These are phyloP conservation scores for Drosophila conformis DNA, from an alignment of 2,888 invertebrate genomes.

Conservation along the genomic window DNA sequence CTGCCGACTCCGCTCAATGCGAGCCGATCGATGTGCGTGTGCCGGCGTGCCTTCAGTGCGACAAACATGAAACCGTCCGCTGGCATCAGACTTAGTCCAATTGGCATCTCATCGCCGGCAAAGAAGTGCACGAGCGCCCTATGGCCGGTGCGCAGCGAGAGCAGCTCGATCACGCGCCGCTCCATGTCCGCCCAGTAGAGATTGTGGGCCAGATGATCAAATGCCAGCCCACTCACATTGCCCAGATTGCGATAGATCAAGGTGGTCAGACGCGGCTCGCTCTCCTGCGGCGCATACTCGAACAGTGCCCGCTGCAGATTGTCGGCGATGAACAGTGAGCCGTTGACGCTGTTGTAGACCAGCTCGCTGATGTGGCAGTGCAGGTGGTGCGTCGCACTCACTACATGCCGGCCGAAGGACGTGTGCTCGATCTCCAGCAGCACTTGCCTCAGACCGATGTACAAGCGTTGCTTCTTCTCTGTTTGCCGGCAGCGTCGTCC, in stretches of 20 bases:
- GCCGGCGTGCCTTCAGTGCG: slow-evolving; percentile 85
- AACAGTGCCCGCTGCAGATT: slow-evolving; percentile 85
- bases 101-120: slow-evolving; percentile 87
- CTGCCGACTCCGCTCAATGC: slow-evolving; percentile 88
- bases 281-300: slow-evolving; percentile 79
- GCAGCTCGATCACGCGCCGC: slow-evolving; percentile 88
- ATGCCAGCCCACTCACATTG: slow-evolving; percentile 87
- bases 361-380: slow-evolving; percentile 88
- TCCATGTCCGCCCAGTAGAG: slow-evolving; percentile 90
- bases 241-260: slow-evolving; percentile 85
- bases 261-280: slow-evolving; percentile 23
- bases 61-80: slow-evolving; percentile 87
- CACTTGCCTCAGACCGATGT: slow-evolving; percentile 86
- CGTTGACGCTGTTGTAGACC: slow-evolving; percentile 88
- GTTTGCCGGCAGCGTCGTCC: slow-evolving; percentile 87
- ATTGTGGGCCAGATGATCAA: slow-evolving; percentile 90
- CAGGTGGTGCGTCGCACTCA: slow-evolving; percentile 85
- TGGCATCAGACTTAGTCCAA: slow-evolving; percentile 88
- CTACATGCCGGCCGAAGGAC: slow-evolving; percentile 88
- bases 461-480: slow-evolving; percentile 81
- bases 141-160: slow-evolving; percentile 87
- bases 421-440: slow-evolving; percentile 89
- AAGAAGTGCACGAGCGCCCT: slow-evolving; percentile 88
- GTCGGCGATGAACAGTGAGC: slow-evolving; percentile 86
- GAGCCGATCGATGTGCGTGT: slow-evolving; percentile 88